Evolutionary conservation across 2,797 vertebrate genomes (phyloP).

Genomic region (Erpetoichthys calabaricus): DNA sequence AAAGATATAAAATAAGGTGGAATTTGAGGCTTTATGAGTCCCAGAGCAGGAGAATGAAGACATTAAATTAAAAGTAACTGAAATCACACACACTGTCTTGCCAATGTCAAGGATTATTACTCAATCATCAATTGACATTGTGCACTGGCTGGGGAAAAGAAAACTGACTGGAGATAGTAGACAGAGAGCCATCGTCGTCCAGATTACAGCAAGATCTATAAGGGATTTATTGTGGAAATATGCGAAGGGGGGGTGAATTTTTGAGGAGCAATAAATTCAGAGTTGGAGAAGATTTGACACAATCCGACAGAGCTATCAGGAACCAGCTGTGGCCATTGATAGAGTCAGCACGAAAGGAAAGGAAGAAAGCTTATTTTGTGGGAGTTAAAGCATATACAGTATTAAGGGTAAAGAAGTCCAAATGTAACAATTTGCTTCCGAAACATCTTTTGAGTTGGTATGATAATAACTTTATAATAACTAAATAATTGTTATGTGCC

Average conservation of each 20-base stretch:
- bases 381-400: too few species aligned
- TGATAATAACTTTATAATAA: too few species aligned
- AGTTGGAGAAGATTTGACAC: constrained; percentile 2
- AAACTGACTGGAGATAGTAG: neutral
- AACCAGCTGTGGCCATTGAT: neutral
- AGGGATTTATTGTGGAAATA: neutral
- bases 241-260: neutral
- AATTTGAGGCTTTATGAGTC: constrained; percentile 3
- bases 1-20: neutral
- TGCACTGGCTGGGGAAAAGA: neutral
- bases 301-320: neutral
- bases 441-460: too few species aligned
- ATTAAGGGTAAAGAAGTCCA: too few species aligned
- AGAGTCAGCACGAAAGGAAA: too few species aligned
- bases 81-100: neutral
- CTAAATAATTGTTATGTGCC: too few species aligned
- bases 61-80: neutral
- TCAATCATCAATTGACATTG: neutral
- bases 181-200: neutral
- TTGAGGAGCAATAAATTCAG: neutral
- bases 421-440: too few species aligned
- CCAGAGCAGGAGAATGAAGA: neutral
- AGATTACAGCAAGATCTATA: neutral
- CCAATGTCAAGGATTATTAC: neutral
- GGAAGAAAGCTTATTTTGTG: too few species aligned